Conservation (phyloP, 2,113 vertebrate species). For the Microcebus lehilahytsara region DNA sequence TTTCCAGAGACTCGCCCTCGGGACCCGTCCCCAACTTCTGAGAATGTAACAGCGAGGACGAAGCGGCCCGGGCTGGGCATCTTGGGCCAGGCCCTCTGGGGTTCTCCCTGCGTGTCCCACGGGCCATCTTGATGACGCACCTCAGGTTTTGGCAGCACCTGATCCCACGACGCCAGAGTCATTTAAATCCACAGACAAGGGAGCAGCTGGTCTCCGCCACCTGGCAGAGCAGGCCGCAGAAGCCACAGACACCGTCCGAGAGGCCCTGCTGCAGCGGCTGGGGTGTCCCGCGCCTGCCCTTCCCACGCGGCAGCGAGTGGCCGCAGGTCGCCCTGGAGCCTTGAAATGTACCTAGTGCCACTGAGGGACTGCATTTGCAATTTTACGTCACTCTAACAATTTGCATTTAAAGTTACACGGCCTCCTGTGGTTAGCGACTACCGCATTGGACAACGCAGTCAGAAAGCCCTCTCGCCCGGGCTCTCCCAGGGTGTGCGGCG, state of each 20-base stretch:
- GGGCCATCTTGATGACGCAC: neutral
- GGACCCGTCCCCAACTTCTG: neutral
- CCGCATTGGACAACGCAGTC: fast-evolving
- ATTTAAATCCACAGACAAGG: fast-evolving
- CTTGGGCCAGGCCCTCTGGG: neutral
- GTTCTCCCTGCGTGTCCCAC: neutral
- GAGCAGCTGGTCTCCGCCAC: neutral
- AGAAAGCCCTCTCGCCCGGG: neutral
- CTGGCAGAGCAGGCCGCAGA: neutral
- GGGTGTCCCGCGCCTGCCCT: fast-evolving
- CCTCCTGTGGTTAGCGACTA: neutral
- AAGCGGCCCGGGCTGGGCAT: fast-evolving
- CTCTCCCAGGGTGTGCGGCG: neutral
- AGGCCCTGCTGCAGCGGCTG: fast-evolving
- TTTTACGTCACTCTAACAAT: neutral
- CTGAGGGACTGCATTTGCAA: neutral
- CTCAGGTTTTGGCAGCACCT: neutral
- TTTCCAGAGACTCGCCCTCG: fast-evolving
- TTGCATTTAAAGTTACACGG: neutral
- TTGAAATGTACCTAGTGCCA: neutral
- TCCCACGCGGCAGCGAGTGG: neutral
- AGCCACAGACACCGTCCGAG: fast-evolving
- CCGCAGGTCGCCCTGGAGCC: fast-evolving
- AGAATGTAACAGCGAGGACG: neutral
- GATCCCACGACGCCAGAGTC: neutral